Conservation (phyloP, 2,888 invertebrate genomes). For the Ochropacha duplaris region DNA sequence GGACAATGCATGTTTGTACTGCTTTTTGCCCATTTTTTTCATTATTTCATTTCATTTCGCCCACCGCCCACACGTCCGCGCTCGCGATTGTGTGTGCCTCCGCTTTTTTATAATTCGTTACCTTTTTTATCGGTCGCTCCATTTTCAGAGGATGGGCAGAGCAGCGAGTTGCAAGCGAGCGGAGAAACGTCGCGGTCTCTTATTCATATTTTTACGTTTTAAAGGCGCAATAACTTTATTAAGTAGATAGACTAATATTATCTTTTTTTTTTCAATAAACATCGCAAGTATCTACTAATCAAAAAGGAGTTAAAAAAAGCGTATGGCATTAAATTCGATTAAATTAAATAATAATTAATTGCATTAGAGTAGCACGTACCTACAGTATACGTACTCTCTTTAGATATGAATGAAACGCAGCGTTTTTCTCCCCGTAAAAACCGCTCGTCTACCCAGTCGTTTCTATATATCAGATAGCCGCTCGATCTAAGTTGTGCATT, state of each 20-base stretch:
- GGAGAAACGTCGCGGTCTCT: constrained; percentile 33
- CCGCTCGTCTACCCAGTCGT: constrained; percentile 39
- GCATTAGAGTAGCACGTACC: background rate
- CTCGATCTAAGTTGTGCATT: constrained; percentile 70
- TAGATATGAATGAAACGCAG: constrained; percentile 1
- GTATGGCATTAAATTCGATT: no score
- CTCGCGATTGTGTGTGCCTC: constrained; percentile 80
- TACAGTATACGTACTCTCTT: constrained; percentile 13
- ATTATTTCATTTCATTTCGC: constrained; percentile 83
- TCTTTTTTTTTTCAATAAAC: no score
- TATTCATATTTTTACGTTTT: no score
- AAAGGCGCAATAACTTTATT: no score
- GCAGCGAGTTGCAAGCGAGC: constrained; percentile 49
- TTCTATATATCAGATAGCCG: constrained; percentile 51
- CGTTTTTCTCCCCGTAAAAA: background rate
- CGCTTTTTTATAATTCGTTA: constrained; percentile 83
- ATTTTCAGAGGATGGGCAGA: constrained; percentile 80
- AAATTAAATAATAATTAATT: no score
- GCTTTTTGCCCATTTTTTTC: constrained; percentile 83
- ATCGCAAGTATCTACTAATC: no score
- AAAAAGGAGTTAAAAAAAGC: no score
- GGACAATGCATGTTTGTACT: constrained; percentile 83
- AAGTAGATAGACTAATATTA: no score
- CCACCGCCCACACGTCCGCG: constrained; percentile 81
- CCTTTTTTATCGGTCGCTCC: constrained; percentile 83